Evolutionary conservation across 2,797 vertebrate genomes (phyloP), one percentile per base, ranked within the genome.

Genomic region (Dendrocincla tyrannina): DNA sequence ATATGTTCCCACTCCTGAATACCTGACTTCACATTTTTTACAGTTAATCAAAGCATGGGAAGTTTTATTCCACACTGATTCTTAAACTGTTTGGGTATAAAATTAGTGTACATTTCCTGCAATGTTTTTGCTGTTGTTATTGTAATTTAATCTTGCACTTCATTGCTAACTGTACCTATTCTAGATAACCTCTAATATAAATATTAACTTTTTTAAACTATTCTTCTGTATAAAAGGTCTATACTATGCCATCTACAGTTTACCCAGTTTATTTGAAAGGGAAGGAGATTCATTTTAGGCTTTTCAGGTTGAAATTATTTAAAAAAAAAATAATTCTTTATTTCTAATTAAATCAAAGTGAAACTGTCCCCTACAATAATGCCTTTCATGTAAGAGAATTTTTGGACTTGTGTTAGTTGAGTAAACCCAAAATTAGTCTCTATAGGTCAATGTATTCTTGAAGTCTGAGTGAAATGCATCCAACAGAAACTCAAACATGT

Each of bases 401-500:
- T 60, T 39, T 28, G 13, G 30, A 11, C 41, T 25, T 73, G 3
- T 78, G 10, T 69, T 69, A n/a, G 13, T n/a, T 78, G 19, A 33
- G 20, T 9, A 82, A 88, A 59, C 15, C 13, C 30, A 4, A 72
- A 86, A 66, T 84, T 89, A 75, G 3, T 69, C 39, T 62, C 52
- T 79, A 3, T n/a, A 32, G 64, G 60, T 83, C 44, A 60, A 9
- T 20, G 15, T 63, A 49, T 66, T 76, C 37, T 85, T 89, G 37
- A 81, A 88, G 35, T 84, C 22, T 9, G 46, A 41, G 6, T 83
- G 82, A 93, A 90, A 91, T 12, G 5, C 19, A 52, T 59, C 52
- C 88, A 95, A 37, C 25, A 91, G 90, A 91, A 95, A 91, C 77
- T 90, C 47, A 88, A 63, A 84, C 42, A 63, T 6, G 37, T 60